phyloP scores from a whole-genome alignment of 2,888 invertebrate genomes.

The Marronus borbonicus region DNA sequence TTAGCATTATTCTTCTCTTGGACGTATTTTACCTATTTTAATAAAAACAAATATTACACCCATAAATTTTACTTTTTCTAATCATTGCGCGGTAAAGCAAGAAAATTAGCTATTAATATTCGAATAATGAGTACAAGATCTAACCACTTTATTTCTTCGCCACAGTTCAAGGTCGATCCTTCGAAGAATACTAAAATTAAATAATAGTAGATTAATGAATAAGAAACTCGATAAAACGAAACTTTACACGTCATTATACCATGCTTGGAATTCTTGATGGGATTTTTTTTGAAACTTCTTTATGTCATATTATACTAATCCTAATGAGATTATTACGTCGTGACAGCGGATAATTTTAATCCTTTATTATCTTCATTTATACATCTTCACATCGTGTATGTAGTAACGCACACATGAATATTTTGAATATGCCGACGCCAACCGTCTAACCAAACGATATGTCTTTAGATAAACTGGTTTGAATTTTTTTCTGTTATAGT shows the following conservation, averaged over 20 bases:
- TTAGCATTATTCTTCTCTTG: no score
- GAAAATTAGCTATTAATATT: not conserved
- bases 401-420: not conserved
- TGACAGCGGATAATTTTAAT: slow-evolving; percentile 2
- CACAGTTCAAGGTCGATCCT: slow-evolving; percentile 1
- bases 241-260: slow-evolving; percentile 28
- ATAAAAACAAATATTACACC: no score
- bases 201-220: slow-evolving; percentile 21
- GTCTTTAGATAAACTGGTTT: slow-evolving; percentile 34
- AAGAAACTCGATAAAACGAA: slow-evolving; percentile 12
- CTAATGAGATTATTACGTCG: slow-evolving; percentile 29
- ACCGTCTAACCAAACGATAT: slow-evolving; percentile 5
- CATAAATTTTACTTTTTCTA: no score
- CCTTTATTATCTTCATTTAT: not conserved
- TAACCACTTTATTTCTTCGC: not conserved
- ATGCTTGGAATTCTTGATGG: slow-evolving; percentile 1
- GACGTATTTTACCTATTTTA: no score
- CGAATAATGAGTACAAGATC: not conserved
- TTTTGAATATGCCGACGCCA: not conserved
- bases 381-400: not conserved
- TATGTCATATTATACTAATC: slow-evolving; percentile 10
- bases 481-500: slow-evolving; percentile 21
- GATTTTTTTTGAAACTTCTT: not conserved
- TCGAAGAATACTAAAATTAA: slow-evolving; percentile 12
- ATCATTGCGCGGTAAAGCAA: no score